phyloP scores from a whole-genome alignment of 35 echinoderm and acorn worm genomes.

The Nesometra sesokonis region DNA sequence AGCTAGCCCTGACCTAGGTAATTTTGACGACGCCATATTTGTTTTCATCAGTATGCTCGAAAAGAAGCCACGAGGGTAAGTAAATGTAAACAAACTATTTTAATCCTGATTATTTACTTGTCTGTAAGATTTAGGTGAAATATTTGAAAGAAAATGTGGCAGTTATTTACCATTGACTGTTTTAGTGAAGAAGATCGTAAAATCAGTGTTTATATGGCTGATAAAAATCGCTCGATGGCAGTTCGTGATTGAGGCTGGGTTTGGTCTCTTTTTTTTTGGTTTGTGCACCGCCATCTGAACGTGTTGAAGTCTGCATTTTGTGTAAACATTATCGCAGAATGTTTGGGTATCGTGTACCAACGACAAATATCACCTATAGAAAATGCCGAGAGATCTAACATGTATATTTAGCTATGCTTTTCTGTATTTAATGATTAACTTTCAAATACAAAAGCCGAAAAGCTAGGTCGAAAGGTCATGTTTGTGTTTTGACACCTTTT shows the following conservation, averaged over 20 bases:
- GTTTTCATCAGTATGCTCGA: background rate
- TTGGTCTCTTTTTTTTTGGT: background rate
- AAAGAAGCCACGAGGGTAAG: background rate
- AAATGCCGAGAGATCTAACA: no score
- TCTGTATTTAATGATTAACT: no score
- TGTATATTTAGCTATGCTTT: no score
- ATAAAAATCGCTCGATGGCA: background rate
- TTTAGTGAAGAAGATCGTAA: background rate
- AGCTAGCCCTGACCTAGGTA: background rate
- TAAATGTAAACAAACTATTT: background rate
- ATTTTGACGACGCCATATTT: background rate
- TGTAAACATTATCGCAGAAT: background rate
- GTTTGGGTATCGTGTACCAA: no score
- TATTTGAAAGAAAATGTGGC: background rate
- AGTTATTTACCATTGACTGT: background rate
- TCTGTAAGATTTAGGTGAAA: background rate
- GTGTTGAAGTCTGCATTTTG: background rate
- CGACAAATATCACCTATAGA: no score
- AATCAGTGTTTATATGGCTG: background rate
- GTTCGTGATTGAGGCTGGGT: background rate
- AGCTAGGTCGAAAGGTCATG: no score
- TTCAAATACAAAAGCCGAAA: no score
- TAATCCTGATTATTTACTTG: background rate
- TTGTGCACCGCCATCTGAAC: background rate
- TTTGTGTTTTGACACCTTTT: no score